Conservation (phyloP, 2,888 invertebrate species). For the Oscheius sp. region DNA sequence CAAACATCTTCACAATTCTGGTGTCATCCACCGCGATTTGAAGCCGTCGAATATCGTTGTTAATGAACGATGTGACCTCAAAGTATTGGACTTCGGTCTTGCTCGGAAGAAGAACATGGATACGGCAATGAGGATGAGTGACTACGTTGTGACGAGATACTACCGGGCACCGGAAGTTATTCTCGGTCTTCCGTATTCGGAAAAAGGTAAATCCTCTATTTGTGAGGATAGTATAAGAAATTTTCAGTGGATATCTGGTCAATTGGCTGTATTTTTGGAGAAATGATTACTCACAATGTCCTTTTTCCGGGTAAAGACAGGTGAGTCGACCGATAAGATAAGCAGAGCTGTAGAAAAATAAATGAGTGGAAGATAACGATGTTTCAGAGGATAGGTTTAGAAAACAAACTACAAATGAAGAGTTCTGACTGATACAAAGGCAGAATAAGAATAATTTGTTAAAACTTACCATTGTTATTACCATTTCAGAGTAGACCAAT, state of each 20-base stretch:
- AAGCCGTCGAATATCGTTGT: constrained; percentile 97
- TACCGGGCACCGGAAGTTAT: constrained; percentile 95
- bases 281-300: constrained; percentile 97
- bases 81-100: constrained; percentile 97
- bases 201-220: constrained; percentile 78
- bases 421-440: background rate
- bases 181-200: constrained; percentile 90
- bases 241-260: constrained; percentile 68
- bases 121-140: constrained; percentile 97
- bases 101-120: constrained; percentile 82
- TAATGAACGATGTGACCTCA: constrained; percentile 97
- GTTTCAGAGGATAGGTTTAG: too few species aligned
- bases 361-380: background rate
- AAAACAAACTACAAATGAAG: background rate
- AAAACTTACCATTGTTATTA: too few species aligned
- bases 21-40: constrained; percentile 72
- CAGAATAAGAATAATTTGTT: background rate
- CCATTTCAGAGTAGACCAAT: constrained; percentile 63
- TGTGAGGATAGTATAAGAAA: background rate
- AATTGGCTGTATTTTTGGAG: constrained; percentile 91
- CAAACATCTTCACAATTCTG: constrained; percentile 98
- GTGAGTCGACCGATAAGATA: background rate
- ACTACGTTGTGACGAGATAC: constrained; percentile 84
- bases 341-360: background rate
- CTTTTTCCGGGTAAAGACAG: constrained; percentile 97